These are phyloP conservation scores for Vannuccia rotundouncinata DNA, from an alignment of 2,888 invertebrate genomes.

Conservation along the genomic window DNA sequence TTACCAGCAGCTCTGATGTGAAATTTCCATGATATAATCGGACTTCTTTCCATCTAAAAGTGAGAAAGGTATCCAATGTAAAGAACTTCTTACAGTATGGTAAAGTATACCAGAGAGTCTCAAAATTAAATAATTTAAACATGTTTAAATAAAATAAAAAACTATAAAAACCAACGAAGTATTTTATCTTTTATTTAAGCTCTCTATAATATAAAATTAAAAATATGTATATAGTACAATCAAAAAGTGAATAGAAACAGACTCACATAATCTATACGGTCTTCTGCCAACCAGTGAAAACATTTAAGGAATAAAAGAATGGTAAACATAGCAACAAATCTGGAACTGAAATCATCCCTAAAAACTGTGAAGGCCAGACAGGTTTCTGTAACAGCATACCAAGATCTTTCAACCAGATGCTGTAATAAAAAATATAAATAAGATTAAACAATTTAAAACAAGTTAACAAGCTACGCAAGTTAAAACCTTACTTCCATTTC, in stretches of 20 bases:
- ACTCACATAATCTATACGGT: slow-evolving; percentile 95
- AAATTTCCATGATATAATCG: slow-evolving; percentile 87
- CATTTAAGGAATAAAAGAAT: slow-evolving; percentile 90
- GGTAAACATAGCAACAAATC: slow-evolving; percentile 94
- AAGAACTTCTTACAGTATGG: no score
- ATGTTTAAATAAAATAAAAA: no score
- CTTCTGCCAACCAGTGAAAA: slow-evolving; percentile 99
- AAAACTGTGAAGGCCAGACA: slow-evolving; percentile 97
- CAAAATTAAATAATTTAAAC: no score
- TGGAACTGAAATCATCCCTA: slow-evolving; percentile 88
- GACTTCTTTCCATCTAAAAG: slow-evolving; percentile 92
- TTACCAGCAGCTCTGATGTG: slow-evolving; percentile 78
- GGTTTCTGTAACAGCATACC: slow-evolving; percentile 99
- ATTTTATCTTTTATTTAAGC: not conserved
- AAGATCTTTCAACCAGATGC: slow-evolving; percentile 53
- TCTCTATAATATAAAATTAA: no score
- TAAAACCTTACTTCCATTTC: slow-evolving; percentile 94
- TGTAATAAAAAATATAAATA: not conserved
- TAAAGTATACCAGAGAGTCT: no score
- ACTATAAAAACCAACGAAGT: not conserved
- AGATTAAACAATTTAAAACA: no score
- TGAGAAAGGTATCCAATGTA: not conserved
- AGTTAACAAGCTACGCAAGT: no score
- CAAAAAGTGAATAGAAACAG: slow-evolving; percentile 38
- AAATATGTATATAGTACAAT: not conserved